A percentile compares a stretch with the other conserved stretches of the same genome.
Conservation (phyloP, 2,888 invertebrate species). For the Tipula lateralis region DNA sequence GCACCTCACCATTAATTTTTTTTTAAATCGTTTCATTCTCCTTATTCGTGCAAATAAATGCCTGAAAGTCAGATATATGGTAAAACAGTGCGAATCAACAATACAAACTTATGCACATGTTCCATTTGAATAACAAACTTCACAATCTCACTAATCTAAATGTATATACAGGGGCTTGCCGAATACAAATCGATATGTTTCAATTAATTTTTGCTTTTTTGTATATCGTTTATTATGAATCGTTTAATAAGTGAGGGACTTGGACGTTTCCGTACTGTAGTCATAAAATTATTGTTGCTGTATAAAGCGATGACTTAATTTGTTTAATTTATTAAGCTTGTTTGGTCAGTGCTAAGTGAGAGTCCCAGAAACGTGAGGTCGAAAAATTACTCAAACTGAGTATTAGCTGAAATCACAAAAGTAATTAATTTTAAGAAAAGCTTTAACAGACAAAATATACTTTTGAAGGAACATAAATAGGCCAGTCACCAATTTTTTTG, state of each 20-base stretch:
- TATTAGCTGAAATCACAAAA: too few relatives aligned
- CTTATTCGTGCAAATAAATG: neutral
- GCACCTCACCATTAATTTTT: neutral
- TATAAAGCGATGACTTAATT: too few relatives aligned
- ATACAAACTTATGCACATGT: neutral
- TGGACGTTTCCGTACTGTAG: neutral
- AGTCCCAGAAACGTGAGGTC: too few relatives aligned
- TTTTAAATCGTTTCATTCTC: neutral
- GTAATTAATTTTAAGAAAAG: too few relatives aligned
- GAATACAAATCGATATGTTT: neutral
- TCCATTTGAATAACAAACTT: neutral
- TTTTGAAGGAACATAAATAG: too few relatives aligned
- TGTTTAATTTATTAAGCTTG: too few relatives aligned
- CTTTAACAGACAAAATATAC: too few relatives aligned
- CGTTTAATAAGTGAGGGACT: neutral
- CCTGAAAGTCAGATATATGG: neutral
- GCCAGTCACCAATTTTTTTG: too few relatives aligned
- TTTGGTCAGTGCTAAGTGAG: too few relatives aligned
- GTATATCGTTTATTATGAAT: neutral
- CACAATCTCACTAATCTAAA: neutral
- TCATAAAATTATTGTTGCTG: neutral
- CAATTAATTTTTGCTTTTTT: neutral
- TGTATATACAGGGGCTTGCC: neutral
- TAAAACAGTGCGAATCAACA: neutral
- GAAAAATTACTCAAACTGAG: too few relatives aligned